Evolutionary conservation across 2,797 vertebrate genomes (phyloP).

Genomic region (Myripristis jacobus): DNA sequence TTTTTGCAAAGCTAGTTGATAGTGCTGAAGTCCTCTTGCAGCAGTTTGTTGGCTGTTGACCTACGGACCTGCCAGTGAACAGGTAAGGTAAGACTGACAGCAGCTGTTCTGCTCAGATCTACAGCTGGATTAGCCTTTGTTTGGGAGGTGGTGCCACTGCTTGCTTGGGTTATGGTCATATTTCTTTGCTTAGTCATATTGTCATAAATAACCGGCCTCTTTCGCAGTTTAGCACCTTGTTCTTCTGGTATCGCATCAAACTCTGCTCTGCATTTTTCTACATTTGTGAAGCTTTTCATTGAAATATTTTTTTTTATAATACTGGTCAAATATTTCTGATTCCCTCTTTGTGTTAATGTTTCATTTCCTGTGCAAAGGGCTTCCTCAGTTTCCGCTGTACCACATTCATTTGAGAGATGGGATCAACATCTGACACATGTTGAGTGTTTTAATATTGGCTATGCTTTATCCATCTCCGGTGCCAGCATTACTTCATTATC

Average conservation of each 20-base stretch:
- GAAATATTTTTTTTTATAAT: slow-evolving; percentile 4
- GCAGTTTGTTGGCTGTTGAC: slow-evolving; percentile 67
- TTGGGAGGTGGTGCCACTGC: slow-evolving; percentile 57
- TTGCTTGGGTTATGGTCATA: slow-evolving; percentile 60
- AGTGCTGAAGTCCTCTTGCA: slow-evolving; percentile 62
- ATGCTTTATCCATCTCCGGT: slow-evolving; percentile 63
- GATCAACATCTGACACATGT: slow-evolving; percentile 74
- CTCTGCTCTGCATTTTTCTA: slow-evolving; percentile 41
- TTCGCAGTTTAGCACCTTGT: slow-evolving; percentile 28
- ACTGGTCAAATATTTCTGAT: slow-evolving; percentile 19
- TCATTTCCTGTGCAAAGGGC: slow-evolving; percentile 29
- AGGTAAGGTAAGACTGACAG: slow-evolving; percentile 78
- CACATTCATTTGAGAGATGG: slow-evolving; percentile 63
- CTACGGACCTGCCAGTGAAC: slow-evolving; percentile 70
- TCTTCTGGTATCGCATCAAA: slow-evolving; percentile 24
- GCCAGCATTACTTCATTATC: slow-evolving; percentile 26
- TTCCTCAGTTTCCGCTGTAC: slow-evolving; percentile 43
- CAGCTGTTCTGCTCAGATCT: slow-evolving; percentile 38
- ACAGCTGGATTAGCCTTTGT: slow-evolving; percentile 46
- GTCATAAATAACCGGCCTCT: slow-evolving; percentile 23
- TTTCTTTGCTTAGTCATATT: slow-evolving; percentile 31
- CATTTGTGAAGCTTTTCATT: slow-evolving; percentile 21
- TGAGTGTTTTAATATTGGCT: slow-evolving; percentile 56
- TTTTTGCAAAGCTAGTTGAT: slow-evolving; percentile 53
- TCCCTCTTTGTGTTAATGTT: slow-evolving; percentile 9